These are phyloP conservation scores for Myrmecophaga tridactyla DNA, from an alignment of 2,113 vertebrate species.

Conservation along the genomic window DNA sequence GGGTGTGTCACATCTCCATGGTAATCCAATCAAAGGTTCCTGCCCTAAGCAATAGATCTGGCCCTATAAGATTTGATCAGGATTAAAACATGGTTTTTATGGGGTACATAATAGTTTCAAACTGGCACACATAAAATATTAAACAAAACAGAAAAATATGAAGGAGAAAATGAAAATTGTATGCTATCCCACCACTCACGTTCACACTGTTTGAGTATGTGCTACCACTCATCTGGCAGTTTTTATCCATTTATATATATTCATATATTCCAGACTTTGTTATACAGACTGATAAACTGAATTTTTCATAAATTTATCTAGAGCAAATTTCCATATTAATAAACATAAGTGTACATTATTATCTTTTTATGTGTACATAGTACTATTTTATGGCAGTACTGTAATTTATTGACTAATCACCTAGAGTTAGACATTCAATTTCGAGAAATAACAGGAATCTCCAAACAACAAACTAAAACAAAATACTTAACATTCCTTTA, in stretches of 20 bases:
- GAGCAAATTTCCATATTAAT: neutral
- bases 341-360: neutral
- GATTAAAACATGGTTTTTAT: no score
- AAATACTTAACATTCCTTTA: neutral
- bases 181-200: neutral
- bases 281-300: neutral
- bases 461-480: neutral
- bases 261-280: neutral
- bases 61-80: no score
- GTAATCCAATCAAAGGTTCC: no score
- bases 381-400: neutral
- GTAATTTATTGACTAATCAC: neutral
- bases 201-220: neutral
- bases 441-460: neutral
- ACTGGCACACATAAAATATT: no score
- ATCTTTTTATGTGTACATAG: neutral
- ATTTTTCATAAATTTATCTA: neutral
- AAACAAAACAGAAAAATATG: neutral
- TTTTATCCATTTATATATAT: neutral
- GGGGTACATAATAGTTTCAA: no score
- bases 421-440: neutral
- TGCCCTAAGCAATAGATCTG: no score
- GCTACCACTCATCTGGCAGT: neutral
- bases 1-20: no score
- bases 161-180: neutral